Evolutionary conservation across 2,797 vertebrate genomes (phyloP).

Genomic region (Anguilla anguilla): DNA sequence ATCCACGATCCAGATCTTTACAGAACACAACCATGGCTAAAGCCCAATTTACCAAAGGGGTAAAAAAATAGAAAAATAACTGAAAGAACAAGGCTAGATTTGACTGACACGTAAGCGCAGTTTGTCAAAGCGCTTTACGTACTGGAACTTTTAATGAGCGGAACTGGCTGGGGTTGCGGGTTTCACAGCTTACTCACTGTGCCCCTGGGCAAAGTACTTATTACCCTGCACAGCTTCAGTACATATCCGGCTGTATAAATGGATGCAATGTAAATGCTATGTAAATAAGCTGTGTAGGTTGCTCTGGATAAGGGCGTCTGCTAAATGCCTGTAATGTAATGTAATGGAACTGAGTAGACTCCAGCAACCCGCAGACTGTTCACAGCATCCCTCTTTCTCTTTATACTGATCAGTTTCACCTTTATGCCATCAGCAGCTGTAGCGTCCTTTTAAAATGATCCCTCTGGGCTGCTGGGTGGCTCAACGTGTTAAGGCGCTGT

Average conservation of each 20-base stretch:
- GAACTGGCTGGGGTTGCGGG: background rate
- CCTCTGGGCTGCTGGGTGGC: too few species aligned
- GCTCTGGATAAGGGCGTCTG: too few species aligned
- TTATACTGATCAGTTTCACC: background rate
- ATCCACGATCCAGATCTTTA: background rate
- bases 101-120: background rate
- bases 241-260: too few species aligned
- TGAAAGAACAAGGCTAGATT: background rate
- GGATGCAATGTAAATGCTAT: too few species aligned
- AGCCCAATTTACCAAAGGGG: background rate
- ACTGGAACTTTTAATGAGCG: background rate
- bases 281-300: too few species aligned
- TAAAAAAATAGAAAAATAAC: background rate
- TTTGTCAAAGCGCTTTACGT: background rate
- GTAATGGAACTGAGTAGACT: too few species aligned
- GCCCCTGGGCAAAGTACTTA: too few species aligned
- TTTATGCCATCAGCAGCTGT: background rate
- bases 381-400: background rate
- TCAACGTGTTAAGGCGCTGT: background rate
- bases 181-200: background rate
- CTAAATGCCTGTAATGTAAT: too few species aligned
- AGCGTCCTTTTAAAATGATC: too few species aligned
- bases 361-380: too few species aligned
- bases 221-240: too few species aligned
- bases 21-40: background rate